These are phyloP conservation scores for Varanus komodoensis DNA, from an alignment of 2,113 vertebrate species.

Conservation along the genomic window DNA sequence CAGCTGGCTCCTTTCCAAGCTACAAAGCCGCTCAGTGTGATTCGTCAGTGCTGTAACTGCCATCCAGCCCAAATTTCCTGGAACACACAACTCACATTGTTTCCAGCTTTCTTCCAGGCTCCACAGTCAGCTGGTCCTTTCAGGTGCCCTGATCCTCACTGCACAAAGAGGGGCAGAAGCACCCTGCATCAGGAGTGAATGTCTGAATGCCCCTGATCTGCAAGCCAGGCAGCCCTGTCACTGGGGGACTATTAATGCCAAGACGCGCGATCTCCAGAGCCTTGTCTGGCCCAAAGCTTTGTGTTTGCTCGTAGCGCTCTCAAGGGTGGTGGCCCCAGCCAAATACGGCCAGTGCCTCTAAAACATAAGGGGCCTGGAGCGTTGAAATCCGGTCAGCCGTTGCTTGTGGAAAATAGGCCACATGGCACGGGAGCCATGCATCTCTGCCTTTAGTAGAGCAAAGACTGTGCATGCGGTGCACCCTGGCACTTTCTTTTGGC, in stretches of 20 bases:
- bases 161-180: neutral
- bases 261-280: neutral
- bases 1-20: constrained; percentile 35
- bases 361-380: neutral
- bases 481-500: no score
- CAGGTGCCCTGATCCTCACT: neutral
- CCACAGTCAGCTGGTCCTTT: neutral
- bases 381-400: no score
- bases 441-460: no score
- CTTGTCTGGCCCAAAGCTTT: neutral
- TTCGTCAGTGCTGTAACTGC: neutral
- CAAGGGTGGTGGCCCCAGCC: neutral
- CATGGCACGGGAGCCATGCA: no score
- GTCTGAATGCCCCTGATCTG: neutral
- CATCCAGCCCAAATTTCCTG: neutral
- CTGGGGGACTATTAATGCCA: neutral
- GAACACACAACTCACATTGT: neutral
- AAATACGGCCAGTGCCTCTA: neutral
- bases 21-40: constrained; percentile 16
- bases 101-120: constrained; percentile 24
- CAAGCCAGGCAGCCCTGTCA: neutral
- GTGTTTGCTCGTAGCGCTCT: neutral
- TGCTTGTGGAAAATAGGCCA: no score
- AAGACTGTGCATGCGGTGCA: no score
- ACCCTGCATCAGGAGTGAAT: no score